Evolutionary conservation across 2,113 vertebrate species (phyloP).

Genomic region (Columba livia): DNA sequence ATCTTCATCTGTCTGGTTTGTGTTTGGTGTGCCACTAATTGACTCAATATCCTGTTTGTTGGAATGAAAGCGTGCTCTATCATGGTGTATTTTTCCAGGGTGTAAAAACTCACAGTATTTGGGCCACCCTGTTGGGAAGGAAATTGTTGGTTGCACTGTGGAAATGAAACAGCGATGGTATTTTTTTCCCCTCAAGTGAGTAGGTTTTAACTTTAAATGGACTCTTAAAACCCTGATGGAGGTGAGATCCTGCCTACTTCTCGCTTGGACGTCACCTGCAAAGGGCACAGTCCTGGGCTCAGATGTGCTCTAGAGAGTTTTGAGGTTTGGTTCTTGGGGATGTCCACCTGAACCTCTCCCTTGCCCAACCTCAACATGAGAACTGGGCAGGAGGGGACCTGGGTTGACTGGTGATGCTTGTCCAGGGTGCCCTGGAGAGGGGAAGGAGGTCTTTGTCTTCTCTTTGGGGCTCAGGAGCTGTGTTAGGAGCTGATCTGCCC

Average conservation of each 20-base stretch:
- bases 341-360: neutral
- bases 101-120: neutral
- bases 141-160: neutral
- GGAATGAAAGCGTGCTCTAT: neutral
- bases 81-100: conserved; percentile 15
- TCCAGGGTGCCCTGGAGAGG: neutral
- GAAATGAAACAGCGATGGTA: neutral
- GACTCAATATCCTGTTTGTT: conserved; percentile 61
- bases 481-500: neutral
- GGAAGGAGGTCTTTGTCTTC: neutral
- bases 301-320: neutral
- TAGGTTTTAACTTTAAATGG: neutral
- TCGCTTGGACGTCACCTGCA: neutral
- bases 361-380: fast-evolving
- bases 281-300: neutral
- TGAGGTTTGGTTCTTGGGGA: neutral
- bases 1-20: conserved; percentile 69
- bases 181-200: conserved; percentile 16
- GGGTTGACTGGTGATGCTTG: neutral
- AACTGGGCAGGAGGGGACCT: neutral
- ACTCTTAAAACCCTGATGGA: neutral
- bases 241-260: neutral
- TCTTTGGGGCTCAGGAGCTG: neutral
- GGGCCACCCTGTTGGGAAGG: neutral
- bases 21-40: conserved; percentile 67